These are phyloP conservation scores for Enteromius mattozi DNA, from an alignment of 2,797 vertebrate species.

Conservation along the genomic window DNA sequence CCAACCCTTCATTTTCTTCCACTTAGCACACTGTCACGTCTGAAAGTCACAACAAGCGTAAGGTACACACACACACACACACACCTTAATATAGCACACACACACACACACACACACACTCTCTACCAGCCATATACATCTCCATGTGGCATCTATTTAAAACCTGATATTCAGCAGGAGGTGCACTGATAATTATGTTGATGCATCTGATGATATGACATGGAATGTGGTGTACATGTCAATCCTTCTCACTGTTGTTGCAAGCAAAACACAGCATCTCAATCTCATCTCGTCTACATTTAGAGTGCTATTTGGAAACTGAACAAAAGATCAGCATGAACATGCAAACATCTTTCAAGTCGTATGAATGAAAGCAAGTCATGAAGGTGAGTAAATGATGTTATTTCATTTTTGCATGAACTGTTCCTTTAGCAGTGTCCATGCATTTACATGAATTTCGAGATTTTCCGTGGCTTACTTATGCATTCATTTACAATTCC, in stretches of 20 bases:
- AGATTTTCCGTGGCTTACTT: slow-evolving; percentile 3
- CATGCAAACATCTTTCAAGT: not conserved
- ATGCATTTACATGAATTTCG: too few species aligned
- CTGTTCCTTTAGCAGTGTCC: not conserved
- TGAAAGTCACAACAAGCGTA: not conserved
- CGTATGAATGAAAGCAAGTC: not conserved
- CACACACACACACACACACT: not conserved
- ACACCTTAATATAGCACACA: not conserved
- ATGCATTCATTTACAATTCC: slow-evolving; percentile 13
- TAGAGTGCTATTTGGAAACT: not conserved
- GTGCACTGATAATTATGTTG: not conserved
- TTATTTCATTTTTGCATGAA: not conserved
- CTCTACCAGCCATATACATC: slow-evolving; percentile 1
- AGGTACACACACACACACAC: not conserved
- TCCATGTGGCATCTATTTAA: not conserved
- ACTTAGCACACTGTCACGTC: slow-evolving; percentile 28
- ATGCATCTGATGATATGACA: not conserved
- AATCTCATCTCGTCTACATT: not conserved
- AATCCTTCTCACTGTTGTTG: not conserved
- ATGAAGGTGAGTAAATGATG: not conserved
- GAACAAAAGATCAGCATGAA: not conserved
- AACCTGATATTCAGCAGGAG: slow-evolving; percentile 6
- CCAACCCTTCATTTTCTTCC: slow-evolving; percentile 34
- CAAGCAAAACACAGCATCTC: slow-evolving; percentile 1
- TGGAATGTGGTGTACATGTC: not conserved